Evolutionary conservation across 2,113 vertebrate genomes (phyloP).

Genomic region (Naja naja): DNA sequence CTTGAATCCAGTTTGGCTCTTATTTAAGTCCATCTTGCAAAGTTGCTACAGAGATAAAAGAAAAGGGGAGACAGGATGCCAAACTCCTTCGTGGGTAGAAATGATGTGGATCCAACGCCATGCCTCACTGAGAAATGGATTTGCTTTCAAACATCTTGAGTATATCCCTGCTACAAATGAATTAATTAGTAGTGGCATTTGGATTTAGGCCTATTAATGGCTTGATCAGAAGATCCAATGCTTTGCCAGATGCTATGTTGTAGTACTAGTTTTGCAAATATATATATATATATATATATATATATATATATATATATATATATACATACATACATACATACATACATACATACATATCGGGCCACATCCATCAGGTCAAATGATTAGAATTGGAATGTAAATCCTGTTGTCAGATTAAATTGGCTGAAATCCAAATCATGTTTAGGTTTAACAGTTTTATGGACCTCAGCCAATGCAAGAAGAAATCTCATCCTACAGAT

Average conservation of each 20-base stretch:
- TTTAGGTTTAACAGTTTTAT: conserved; percentile 10
- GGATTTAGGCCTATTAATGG: background rate
- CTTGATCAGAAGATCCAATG: background rate
- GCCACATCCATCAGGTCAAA: background rate
- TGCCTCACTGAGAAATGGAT: background rate
- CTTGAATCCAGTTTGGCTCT: background rate
- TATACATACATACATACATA: too few relatives aligned
- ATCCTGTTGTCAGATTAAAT: conserved; percentile 1
- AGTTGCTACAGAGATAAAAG: background rate
- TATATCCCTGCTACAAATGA: background rate
- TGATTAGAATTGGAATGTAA: conserved; percentile 14
- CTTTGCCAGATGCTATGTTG: background rate
- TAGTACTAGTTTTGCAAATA: background rate
- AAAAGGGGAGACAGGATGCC: background rate
- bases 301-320: too few relatives aligned
- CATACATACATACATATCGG: background rate
- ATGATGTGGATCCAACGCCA: background rate
- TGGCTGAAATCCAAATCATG: background rate
- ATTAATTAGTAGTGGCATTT: background rate
- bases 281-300: too few relatives aligned
- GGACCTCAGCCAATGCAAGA: conserved; percentile 5
- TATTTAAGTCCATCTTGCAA: background rate
- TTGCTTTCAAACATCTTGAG: background rate
- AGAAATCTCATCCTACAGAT: conserved; percentile 13
- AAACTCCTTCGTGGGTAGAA: background rate